Base-by-base conservation (phyloP, 64 coral and sea anemone species). In the Orbicella faveolata region DNA sequence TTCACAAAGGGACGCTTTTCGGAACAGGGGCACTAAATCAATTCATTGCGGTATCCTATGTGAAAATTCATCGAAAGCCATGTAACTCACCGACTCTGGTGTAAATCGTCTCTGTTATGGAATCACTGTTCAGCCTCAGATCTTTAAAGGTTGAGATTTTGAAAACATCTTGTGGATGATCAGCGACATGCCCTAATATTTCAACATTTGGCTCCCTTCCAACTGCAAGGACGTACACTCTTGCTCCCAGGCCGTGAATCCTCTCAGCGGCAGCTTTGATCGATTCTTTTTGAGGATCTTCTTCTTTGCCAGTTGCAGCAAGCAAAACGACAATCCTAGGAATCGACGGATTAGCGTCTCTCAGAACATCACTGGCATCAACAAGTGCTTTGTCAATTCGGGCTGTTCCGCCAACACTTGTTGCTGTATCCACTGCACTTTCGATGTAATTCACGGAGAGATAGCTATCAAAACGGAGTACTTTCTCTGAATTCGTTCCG, bases 371-470 rank as follows among this genome's bases (percentile, higher is more conserved):
- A 55, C 34, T 34, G 34, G 87, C 80, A 72, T 83, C 52, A 35
- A 79, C 88, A 18, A 94, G 87, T 53, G 88, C 92, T 79, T 83
- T 85, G 88, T 90, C 92, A 41, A 84, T 90, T 18, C 88, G 89
- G 66, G 87, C 64, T 20, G 70, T 35, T 1, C 84, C 84, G 14
- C 70, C 70, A 16, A 87, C 36, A 34, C 74, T 53, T 33, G 66
- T 68, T 20, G 84, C 84, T 30, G 39, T 53, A 75, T 87, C 84
- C 33, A 87, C 69, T 15, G 23, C 23, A 23, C 66, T 33, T 55
- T 87, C 66, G 33, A 75, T 74, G 44, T 87, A 18, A 53, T 65
- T 30, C 1, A 16, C 17, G 11, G 84, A 87, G 4, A 33, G 35
- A 37, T 87, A 87, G 25, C 54, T 73, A 20, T 87, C 37, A 41